Conservation (phyloP, 1,140 invertebrate genomes). For the Phymastichus coffea region DNA sequence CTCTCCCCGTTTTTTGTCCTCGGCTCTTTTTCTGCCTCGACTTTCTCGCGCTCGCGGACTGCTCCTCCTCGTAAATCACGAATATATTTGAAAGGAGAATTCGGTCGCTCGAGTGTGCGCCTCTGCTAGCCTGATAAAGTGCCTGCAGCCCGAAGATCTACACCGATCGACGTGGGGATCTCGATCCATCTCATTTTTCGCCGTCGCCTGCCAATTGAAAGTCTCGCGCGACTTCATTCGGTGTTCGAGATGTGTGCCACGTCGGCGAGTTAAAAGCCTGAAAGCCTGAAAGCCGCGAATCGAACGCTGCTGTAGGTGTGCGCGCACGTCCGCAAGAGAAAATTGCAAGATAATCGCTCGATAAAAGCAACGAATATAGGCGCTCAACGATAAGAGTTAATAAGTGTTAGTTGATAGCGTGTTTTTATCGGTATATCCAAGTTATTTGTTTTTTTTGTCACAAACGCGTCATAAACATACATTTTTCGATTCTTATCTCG, state of each 20-base stretch:
- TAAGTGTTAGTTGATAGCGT: too few species aligned
- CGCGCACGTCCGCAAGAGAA: too few species aligned
- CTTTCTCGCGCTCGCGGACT: background rate
- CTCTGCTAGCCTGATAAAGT: conserved; percentile 14
- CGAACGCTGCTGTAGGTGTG: too few species aligned
- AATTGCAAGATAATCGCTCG: conserved; percentile 3
- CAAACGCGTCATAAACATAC: too few species aligned
- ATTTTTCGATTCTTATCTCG: too few species aligned
- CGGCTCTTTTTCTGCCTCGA: conserved; percentile 2
- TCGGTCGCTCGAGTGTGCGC: background rate
- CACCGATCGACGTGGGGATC: conserved; percentile 9
- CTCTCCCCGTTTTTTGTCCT: background rate
- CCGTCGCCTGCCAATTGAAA: background rate
- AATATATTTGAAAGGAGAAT: conserved; percentile 28
- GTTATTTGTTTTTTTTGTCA: too few species aligned
- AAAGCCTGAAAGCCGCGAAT: too few species aligned
- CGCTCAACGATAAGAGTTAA: too few species aligned
- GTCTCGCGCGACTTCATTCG: background rate
- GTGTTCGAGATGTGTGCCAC: too few species aligned
- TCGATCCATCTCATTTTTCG: background rate
- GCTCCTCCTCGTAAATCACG: conserved; percentile 25
- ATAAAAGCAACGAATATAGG: conserved; percentile 5
- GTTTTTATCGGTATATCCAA: too few species aligned
- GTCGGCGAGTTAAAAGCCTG: too few species aligned
- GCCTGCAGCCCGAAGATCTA: conserved; percentile 15